Conservation (phyloP, 2,797 vertebrate species). For the Chiloscyllium punctatum region DNA sequence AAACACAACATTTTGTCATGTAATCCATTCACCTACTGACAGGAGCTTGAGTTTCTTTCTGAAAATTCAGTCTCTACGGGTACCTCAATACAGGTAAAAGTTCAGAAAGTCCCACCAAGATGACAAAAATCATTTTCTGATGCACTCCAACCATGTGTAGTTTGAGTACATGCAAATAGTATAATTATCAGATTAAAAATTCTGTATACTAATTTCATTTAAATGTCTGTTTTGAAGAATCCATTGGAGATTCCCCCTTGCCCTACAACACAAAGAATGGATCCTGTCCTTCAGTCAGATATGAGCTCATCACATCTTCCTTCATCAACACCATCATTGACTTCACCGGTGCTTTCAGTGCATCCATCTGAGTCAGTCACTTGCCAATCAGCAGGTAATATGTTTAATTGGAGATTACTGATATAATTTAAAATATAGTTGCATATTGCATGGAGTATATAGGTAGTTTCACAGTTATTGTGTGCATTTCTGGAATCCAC, state of each 20-base stretch:
- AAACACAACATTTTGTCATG: too few species aligned
- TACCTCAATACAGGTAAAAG: too few species aligned
- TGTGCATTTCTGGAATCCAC: too few species aligned
- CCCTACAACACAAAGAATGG: slow-evolving; percentile 41
- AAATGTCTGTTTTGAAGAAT: not conserved
- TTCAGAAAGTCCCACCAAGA: not conserved
- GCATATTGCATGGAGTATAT: not conserved
- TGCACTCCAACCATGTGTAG: not conserved
- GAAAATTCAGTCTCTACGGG: too few species aligned
- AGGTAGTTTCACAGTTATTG: not conserved
- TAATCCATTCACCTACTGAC: too few species aligned
- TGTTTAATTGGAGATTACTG: too few species aligned
- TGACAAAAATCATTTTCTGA: not conserved
- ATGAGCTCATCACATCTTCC: slow-evolving; percentile 51
- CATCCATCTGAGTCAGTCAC: slow-evolving; percentile 59
- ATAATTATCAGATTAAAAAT: not conserved
- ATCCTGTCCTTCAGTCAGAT: slow-evolving; percentile 51
- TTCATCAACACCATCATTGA: slow-evolving; percentile 60
- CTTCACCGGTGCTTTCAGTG: slow-evolving; percentile 67
- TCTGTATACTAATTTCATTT: not conserved
- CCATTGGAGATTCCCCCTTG: not conserved
- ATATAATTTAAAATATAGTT: not conserved
- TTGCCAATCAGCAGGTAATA: slow-evolving; percentile 61
- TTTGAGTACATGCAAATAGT: not conserved
- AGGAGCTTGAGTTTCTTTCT: too few species aligned